Conservation (phyloP, 2,888 invertebrate species). For the Pristionchus fissidentatus region DNA sequence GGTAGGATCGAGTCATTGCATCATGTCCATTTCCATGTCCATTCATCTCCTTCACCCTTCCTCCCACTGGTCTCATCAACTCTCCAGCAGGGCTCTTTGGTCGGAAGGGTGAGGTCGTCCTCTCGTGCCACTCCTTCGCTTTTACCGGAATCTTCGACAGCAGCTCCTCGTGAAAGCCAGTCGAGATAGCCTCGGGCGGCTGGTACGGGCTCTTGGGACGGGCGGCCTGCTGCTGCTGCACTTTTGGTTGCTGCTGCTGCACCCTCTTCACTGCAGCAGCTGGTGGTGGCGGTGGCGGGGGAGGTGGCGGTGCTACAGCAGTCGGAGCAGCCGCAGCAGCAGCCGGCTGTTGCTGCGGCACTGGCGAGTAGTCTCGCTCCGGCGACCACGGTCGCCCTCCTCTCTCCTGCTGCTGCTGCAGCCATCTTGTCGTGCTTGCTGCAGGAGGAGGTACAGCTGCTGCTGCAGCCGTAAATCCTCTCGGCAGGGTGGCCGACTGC, state of each 20-base stretch:
- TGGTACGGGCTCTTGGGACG: conserved; percentile 33
- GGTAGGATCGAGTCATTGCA: conserved; percentile 39
- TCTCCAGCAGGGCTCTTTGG: conserved; percentile 51
- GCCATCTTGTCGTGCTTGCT: background rate
- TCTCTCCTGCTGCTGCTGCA: background rate
- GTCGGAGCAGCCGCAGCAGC: background rate
- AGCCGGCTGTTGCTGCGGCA: conserved; percentile 12
- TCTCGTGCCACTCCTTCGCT: conserved; percentile 49
- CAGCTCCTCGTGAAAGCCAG: conserved; percentile 42
- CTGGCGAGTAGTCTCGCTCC: conserved; percentile 40
- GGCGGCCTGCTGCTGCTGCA: background rate
- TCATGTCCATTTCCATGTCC: conserved; percentile 53
- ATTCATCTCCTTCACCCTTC: conserved; percentile 51
- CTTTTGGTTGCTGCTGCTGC: background rate
- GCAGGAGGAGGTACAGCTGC: background rate
- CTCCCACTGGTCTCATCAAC: conserved; percentile 56
- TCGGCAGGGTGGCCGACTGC: conserved; percentile 32
- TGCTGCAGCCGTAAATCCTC: background rate
- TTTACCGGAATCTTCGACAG: conserved; percentile 39
- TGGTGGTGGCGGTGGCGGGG: conserved; percentile 27
- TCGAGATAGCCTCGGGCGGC: background rate
- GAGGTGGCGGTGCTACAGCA: conserved; percentile 33
- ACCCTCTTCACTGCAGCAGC: background rate
- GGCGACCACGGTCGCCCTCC: conserved; percentile 33
- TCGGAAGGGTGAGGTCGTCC: conserved; percentile 51